Evolutionary conservation across 1,140 invertebrate genomes (phyloP).

Genomic region (Euschistus heros): DNA sequence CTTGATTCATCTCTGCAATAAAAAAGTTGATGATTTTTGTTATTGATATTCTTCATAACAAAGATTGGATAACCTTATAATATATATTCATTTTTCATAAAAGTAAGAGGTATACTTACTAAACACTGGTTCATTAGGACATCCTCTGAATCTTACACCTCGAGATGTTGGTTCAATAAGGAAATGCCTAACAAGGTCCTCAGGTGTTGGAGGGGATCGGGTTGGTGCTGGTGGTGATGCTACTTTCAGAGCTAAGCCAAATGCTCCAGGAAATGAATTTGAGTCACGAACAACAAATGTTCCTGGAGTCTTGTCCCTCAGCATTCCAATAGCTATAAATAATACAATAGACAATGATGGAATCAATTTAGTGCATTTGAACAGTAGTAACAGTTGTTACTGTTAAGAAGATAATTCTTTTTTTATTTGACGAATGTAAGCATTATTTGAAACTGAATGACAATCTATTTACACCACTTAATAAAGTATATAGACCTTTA

Average conservation of each 20-base stretch:
- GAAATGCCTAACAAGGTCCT: conserved; percentile 91
- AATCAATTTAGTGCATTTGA: conserved; percentile 4
- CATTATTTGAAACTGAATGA: no score
- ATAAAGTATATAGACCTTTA: no score
- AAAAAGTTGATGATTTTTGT: not conserved
- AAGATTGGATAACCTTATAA: not conserved
- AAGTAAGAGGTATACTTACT: conserved; percentile 40
- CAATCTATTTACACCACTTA: no score
- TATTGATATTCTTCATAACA: not conserved
- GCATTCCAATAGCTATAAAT: conserved; percentile 68
- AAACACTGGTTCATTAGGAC: conserved; percentile 94
- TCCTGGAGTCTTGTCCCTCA: conserved; percentile 78
- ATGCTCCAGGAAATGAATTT: conserved; percentile 92
- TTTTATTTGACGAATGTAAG: no score
- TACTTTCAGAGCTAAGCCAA: conserved; percentile 91
- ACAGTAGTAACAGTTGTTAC: no score
- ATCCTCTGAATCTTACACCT: conserved; percentile 91
- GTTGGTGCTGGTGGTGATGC: conserved; percentile 56
- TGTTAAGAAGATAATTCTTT: no score
- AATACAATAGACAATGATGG: conserved; percentile 14
- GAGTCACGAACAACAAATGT: conserved; percentile 93
- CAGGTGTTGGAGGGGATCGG: conserved; percentile 43
- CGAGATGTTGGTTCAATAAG: conserved; percentile 91
- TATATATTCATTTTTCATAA: not conserved
- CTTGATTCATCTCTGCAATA: no score